Evolutionary conservation across 2,113 vertebrate genomes (phyloP).

Genomic region (Alaudala cheleensis): DNA sequence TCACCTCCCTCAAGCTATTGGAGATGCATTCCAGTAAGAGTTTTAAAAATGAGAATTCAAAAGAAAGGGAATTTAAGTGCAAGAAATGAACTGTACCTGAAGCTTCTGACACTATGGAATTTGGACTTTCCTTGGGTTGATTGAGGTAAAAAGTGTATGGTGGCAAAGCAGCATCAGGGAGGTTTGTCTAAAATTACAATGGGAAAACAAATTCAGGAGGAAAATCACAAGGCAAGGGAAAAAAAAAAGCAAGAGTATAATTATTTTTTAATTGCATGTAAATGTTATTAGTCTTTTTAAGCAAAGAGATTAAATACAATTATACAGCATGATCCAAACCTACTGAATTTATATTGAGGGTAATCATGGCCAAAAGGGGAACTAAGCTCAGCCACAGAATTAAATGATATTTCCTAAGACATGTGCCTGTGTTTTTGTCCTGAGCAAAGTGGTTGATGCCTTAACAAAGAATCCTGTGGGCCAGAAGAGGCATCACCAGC

Average conservation of each 20-base stretch:
- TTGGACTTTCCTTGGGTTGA: slow-evolving; percentile 78
- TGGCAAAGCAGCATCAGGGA: slow-evolving; percentile 57
- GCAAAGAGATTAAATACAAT: neutral
- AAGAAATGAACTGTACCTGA: slow-evolving; percentile 80
- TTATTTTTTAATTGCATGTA: neutral
- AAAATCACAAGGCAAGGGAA: neutral
- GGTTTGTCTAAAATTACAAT: slow-evolving; percentile 73
- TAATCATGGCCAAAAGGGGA: neutral
- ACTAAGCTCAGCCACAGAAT: neutral
- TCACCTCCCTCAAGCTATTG: neutral
- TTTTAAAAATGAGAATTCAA: neutral
- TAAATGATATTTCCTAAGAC: neutral
- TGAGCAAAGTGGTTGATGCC: neutral
- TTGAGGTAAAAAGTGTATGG: slow-evolving; percentile 78
- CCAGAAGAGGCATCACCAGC: neutral
- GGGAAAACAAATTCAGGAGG: neutral
- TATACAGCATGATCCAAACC: neutral
- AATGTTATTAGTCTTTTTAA: neutral
- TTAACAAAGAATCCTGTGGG: neutral
- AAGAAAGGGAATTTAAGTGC: neutral
- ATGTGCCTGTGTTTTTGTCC: neutral
- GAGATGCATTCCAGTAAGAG: neutral
- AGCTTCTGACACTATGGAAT: slow-evolving; percentile 79
- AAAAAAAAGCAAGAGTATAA: neutral
- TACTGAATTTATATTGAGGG: neutral